Evolutionary conservation across 2,888 invertebrate species (phyloP).

Genomic region (Apamea sordens): DNA sequence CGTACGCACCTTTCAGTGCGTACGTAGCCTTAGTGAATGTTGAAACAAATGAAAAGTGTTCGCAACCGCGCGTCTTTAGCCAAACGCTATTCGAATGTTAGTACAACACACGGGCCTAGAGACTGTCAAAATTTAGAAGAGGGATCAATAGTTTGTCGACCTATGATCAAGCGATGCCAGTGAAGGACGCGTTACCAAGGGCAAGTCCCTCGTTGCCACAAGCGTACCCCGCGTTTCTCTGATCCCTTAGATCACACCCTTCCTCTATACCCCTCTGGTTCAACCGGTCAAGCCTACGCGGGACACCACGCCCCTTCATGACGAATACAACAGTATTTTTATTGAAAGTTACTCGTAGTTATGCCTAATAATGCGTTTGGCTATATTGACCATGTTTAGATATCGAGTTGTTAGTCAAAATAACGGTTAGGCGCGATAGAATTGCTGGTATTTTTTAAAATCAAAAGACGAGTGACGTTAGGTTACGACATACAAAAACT

Average conservation of each 20-base stretch:
- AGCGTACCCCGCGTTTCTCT: constrained; percentile 19
- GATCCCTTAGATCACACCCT: constrained; percentile 42
- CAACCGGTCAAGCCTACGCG: constrained; percentile 44
- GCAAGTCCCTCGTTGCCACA: constrained; percentile 35
- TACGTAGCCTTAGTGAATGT: neutral
- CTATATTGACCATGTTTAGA: constrained; percentile 9
- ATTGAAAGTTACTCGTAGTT: constrained; percentile 24
- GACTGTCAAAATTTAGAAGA: constrained; percentile 20
- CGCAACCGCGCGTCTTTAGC: neutral
- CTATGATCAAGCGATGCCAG: constrained; percentile 27
- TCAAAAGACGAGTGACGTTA: no score
- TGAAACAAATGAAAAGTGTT: neutral
- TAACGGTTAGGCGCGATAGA: neutral
- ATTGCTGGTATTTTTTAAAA: neutral
- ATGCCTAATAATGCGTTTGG: constrained; percentile 6
- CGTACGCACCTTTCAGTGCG: neutral
- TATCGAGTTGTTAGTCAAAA: constrained; percentile 4
- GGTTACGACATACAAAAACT: neutral
- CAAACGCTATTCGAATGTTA: neutral
- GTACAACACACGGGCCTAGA: neutral
- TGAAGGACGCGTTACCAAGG: constrained; percentile 35
- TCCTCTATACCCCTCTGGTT: constrained; percentile 40
- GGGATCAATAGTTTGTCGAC: constrained; percentile 42
- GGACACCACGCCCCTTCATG: constrained; percentile 32
- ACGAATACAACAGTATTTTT: constrained; percentile 24